Conservation (phyloP, 2,113 vertebrate species). For the Bostrychus sinensis region DNA sequence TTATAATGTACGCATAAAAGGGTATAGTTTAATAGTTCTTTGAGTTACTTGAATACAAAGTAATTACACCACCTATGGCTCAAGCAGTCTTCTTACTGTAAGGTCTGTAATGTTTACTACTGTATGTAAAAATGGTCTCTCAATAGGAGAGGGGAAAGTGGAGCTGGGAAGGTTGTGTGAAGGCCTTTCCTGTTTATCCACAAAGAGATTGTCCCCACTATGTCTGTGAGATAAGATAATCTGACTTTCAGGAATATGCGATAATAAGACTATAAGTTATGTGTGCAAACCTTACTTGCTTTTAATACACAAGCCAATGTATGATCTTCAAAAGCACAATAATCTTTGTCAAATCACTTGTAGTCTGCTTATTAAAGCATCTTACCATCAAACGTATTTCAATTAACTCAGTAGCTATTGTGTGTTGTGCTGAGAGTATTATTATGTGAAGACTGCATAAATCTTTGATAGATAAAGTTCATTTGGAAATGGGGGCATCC, state of each 20-base stretch:
- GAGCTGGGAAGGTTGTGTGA: constrained; percentile 2
- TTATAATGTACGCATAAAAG: constrained; percentile 38
- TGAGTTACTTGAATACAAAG: constrained; percentile 38
- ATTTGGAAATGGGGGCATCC: constrained; percentile 2
- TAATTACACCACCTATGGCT: background rate
- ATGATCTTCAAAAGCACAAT: constrained; percentile 13
- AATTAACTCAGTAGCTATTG: background rate
- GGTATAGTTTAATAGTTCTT: constrained; percentile 31
- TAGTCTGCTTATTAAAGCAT: background rate
- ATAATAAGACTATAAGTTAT: constrained; percentile 4
- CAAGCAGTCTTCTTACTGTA: background rate
- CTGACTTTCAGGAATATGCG: constrained; percentile 10
- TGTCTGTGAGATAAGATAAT: constrained; percentile 52
- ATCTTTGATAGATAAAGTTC: constrained; percentile 22
- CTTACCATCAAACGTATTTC: constrained; percentile 15
- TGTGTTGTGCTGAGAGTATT: constrained; percentile 2
- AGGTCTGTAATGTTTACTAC: background rate
- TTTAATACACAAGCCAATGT: background rate
- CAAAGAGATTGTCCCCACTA: constrained; percentile 20
- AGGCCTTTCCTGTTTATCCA: constrained; percentile 55
- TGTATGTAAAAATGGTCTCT: too few relatives aligned
- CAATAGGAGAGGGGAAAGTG: too few relatives aligned
- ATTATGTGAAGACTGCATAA: constrained; percentile 4
- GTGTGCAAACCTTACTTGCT: constrained; percentile 19
- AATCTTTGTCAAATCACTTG: background rate